These are phyloP conservation scores for Pandemis heparana DNA, from an alignment of 2,888 invertebrate species.

Conservation along the genomic window DNA sequence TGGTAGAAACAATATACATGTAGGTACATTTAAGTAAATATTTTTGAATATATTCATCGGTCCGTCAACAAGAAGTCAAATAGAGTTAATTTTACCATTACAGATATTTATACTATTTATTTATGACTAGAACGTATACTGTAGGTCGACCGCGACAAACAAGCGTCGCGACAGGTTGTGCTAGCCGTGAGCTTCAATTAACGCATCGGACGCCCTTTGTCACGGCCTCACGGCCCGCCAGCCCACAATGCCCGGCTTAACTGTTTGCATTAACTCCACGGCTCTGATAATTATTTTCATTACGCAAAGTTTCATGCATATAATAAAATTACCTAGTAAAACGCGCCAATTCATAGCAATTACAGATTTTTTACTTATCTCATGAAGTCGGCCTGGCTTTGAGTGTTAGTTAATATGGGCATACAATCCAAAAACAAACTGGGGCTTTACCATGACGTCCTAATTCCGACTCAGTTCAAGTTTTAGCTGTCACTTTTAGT, in stretches of 20 bases:
- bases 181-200: constrained; percentile 55
- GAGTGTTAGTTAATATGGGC: background rate
- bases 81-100: too few species aligned
- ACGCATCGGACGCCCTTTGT: constrained; percentile 60
- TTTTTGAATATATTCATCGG: too few species aligned
- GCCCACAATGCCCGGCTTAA: constrained; percentile 58
- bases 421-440: too few species aligned
- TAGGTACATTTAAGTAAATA: too few species aligned
- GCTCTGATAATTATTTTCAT: constrained; percentile 50
- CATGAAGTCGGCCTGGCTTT: background rate
- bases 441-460: too few species aligned
- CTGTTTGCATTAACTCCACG: constrained; percentile 58
- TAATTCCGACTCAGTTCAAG: too few species aligned
- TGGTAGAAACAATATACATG: too few species aligned
- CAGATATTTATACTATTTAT: background rate
- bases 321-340: constrained; percentile 15
- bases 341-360: background rate
- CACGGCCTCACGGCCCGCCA: constrained; percentile 58
- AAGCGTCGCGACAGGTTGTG: background rate
- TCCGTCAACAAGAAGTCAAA: too few species aligned
- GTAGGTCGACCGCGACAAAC: background rate
- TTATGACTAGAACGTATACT: background rate
- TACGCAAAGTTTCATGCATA: constrained; percentile 31
- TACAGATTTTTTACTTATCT: background rate
- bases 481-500: too few species aligned